Conservation (phyloP, 1,140 invertebrate species). For the Physella acuta region DNA sequence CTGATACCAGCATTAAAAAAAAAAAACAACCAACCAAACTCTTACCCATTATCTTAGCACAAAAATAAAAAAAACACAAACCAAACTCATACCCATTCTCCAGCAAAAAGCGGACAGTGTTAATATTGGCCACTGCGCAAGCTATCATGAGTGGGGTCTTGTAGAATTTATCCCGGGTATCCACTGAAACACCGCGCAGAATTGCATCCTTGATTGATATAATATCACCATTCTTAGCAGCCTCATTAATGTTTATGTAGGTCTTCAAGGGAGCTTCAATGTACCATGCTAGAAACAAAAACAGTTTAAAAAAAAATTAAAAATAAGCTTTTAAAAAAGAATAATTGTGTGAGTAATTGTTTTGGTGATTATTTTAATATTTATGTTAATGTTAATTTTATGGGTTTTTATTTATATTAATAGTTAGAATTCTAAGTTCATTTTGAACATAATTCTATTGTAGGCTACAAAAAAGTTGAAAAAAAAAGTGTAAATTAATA, state of each 20-base stretch:
- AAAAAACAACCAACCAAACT: too few species aligned
- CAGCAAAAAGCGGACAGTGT: constrained; percentile 56
- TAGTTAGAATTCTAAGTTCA: too few species aligned
- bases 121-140: constrained; percentile 49
- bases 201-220: constrained; percentile 56
- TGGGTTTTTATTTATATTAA: too few species aligned
- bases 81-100: constrained; percentile 58
- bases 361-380: too few species aligned
- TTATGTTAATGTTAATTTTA: too few species aligned
- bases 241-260: constrained; percentile 59
- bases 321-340: background rate
- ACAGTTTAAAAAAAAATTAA: too few species aligned
- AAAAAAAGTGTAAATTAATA: too few species aligned
- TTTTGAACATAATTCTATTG: too few species aligned
- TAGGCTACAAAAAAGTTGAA: too few species aligned
- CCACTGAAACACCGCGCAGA: constrained; percentile 50
- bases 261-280: constrained; percentile 54
- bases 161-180: constrained; percentile 59
- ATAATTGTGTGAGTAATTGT: background rate
- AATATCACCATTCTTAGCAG: constrained; percentile 53
- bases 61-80: too few species aligned
- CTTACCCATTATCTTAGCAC: too few species aligned
- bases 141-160: constrained; percentile 62
- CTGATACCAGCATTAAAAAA: too few species aligned
- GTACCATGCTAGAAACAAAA: constrained; percentile 54